Conservation (phyloP, 2,888 invertebrate species). For the Lasius platythorax region DNA sequence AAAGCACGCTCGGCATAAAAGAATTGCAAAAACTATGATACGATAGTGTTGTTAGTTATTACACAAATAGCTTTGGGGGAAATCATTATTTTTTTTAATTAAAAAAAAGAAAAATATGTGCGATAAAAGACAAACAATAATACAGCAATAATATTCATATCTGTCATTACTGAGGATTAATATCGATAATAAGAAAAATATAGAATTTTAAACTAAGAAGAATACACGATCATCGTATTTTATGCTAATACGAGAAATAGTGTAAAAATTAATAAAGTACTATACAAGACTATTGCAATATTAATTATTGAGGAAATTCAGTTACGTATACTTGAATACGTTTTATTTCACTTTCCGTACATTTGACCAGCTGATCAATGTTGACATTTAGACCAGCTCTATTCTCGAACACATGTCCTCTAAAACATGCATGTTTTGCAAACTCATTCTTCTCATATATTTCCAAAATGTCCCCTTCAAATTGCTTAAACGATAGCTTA, state of each 20-base stretch:
- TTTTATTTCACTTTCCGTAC: background rate
- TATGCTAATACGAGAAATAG: slow-evolving; percentile 27
- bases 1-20: background rate
- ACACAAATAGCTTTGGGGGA: background rate
- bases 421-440: background rate
- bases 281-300: slow-evolving; percentile 43
- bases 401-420: too few relatives aligned
- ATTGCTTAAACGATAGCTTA: background rate
- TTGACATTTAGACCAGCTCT: background rate
- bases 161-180: background rate
- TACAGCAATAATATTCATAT: background rate
- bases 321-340: background rate
- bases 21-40: background rate
- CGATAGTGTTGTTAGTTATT: background rate
- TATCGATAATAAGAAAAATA: background rate
- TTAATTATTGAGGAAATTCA: slow-evolving; percentile 64
- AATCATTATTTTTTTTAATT: background rate
- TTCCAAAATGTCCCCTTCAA: background rate
- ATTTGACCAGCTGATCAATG: background rate
- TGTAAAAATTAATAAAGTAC: slow-evolving; percentile 62
- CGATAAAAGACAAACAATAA: background rate
- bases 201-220: background rate
- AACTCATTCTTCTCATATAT: background rate
- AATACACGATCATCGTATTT: background rate
- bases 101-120: background rate